Evolutionary conservation across 1,140 invertebrate genomes (phyloP).

Genomic region (Saxidomus purpurata): DNA sequence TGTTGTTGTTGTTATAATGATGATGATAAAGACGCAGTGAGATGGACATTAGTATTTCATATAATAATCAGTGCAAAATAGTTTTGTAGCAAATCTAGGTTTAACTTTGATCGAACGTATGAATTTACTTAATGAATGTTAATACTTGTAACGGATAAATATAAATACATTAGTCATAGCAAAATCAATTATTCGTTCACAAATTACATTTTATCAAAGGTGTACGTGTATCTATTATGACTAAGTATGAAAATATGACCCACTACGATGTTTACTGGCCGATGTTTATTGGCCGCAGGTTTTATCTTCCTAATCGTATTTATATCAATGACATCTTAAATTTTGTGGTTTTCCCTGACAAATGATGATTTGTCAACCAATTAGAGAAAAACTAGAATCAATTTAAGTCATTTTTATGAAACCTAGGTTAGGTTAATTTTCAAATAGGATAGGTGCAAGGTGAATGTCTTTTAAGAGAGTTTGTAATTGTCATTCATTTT

Average conservation of each 20-base stretch:
- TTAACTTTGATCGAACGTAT: too few species aligned
- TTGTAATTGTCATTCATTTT: too few species aligned
- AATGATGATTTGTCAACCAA: too few species aligned
- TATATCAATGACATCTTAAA: slow-evolving; percentile 1
- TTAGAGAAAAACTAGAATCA: too few species aligned
- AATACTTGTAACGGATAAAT: not conserved
- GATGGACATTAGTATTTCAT: too few species aligned
- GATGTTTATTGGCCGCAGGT: not conserved
- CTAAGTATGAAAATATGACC: slow-evolving; percentile 16
- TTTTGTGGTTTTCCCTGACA: slow-evolving; percentile 13
- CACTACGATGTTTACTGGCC: not conserved
- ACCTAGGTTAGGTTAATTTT: too few species aligned
- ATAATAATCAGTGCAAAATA: too few species aligned
- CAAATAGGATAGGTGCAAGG: too few species aligned
- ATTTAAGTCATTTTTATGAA: too few species aligned
- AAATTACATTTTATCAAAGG: not conserved
- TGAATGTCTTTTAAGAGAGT: too few species aligned
- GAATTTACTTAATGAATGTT: too few species aligned
- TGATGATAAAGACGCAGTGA: not conserved
- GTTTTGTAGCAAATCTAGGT: too few species aligned
- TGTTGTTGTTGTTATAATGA: not conserved
- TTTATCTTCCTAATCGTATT: not conserved
- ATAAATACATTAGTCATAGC: not conserved
- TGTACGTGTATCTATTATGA: not conserved
- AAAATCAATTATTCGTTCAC: not conserved